These are phyloP conservation scores for Pseudobourletiella spinata DNA, from an alignment of 1,140 invertebrate genomes.

Conservation along the genomic window DNA sequence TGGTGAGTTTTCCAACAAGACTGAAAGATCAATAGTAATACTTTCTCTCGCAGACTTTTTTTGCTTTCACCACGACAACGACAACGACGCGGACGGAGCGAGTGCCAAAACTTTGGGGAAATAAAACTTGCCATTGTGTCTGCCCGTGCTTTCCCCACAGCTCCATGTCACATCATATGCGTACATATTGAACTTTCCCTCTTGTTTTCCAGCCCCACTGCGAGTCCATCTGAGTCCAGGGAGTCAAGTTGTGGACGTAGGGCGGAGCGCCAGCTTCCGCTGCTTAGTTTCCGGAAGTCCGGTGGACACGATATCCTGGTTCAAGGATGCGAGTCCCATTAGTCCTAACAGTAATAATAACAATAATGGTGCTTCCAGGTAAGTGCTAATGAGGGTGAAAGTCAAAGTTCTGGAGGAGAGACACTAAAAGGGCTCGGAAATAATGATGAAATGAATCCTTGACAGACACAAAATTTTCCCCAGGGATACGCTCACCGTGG, in stretches of 20 bases:
- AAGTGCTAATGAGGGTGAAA: background rate
- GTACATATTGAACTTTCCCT: too few species aligned
- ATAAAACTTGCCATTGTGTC: too few species aligned
- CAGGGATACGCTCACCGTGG: conserved; percentile 49
- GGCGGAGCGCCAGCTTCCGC: conserved; percentile 68
- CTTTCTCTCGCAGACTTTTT: too few species aligned
- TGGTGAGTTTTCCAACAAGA: conserved; percentile 42
- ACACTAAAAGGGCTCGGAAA: too few species aligned
- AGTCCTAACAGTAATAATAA: background rate
- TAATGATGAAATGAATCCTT: too few species aligned
- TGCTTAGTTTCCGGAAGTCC: conserved; percentile 80
- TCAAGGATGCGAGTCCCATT: conserved; percentile 57
- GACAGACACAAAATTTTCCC: conserved; percentile 29
- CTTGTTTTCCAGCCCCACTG: conserved; percentile 44
- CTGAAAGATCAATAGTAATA: too few species aligned
- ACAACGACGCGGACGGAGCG: too few species aligned
- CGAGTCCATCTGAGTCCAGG: conserved; percentile 62
- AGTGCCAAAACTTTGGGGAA: too few species aligned
- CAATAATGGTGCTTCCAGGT: conserved; percentile 1
- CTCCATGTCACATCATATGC: too few species aligned
- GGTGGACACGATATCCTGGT: conserved; percentile 67
- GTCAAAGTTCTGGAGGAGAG: too few species aligned
- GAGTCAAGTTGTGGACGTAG: conserved; percentile 66
- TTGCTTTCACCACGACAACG: too few species aligned
- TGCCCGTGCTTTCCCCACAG: too few species aligned